phyloP scores from a whole-genome alignment of 2,113 vertebrate species.

The Sapajus apella region DNA sequence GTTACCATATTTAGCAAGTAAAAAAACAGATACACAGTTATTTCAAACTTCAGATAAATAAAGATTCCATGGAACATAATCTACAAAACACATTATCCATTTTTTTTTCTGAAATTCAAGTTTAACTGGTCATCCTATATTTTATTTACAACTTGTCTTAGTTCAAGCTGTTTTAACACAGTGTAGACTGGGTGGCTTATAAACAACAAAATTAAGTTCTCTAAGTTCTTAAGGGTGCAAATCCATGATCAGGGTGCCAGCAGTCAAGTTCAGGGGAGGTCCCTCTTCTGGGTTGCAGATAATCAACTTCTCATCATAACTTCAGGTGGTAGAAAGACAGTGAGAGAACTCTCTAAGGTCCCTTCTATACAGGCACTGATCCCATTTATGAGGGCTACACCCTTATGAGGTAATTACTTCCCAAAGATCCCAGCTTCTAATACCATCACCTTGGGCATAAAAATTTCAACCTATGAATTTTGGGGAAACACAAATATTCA shows the following conservation, averaged over 20 bases:
- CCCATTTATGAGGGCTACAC: background rate
- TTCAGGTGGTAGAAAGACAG: background rate
- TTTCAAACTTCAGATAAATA: background rate
- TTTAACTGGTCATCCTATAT: background rate
- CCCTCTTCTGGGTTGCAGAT: background rate
- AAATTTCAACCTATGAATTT: background rate
- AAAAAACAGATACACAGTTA: background rate
- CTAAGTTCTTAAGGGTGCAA: background rate
- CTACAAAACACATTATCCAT: background rate
- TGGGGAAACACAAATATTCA: background rate
- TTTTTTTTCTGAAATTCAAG: slow-evolving; percentile 19
- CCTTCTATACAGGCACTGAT: background rate
- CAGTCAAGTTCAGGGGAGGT: background rate
- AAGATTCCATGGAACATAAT: background rate
- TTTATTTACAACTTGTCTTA: background rate
- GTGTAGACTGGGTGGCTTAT: background rate
- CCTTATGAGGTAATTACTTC: background rate
- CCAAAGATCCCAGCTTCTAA: background rate
- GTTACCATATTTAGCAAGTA: background rate
- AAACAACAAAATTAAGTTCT: background rate
- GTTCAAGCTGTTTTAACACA: background rate
- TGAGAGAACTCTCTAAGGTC: background rate
- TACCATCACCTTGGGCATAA: background rate
- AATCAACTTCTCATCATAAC: background rate
- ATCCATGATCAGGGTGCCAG: too few species aligned